A percentile compares a stretch with the other conserved stretches of the same genome.
These are phyloP conservation scores for Papilio elwesi DNA, from an alignment of 2,888 invertebrate species.

Conservation along the genomic window DNA sequence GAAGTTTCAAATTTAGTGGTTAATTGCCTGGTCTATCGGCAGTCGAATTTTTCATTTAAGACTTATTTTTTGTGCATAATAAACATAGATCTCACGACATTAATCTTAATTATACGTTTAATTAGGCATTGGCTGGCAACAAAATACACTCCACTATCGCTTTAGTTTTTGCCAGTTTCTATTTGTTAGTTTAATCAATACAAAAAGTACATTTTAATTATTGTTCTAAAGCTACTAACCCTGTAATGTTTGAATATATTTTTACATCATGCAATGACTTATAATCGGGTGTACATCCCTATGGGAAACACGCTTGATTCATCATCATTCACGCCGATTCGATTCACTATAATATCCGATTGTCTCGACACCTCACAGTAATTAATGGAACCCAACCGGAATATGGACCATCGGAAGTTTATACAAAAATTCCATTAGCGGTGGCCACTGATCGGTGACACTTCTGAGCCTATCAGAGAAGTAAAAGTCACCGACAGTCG, in stretches of 20 bases:
- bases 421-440: conserved; percentile 48
- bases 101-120: conserved; percentile 13
- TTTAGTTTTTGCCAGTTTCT: not conserved
- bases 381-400: conserved; percentile 66
- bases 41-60: too few species aligned
- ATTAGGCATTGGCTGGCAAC: not conserved
- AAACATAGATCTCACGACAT: not conserved
- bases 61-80: too few species aligned
- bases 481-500: conserved; percentile 66
- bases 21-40: too few species aligned
- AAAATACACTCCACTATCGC: not conserved
- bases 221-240: too few species aligned
- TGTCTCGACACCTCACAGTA: conserved; percentile 42
- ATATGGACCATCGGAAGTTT: conserved; percentile 74
- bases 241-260: not conserved
- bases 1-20: too few species aligned
- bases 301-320: conserved; percentile 37
- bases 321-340: conserved; percentile 43
- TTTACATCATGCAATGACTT: conserved; percentile 23
- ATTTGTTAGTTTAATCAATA: not conserved
- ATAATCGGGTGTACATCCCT: conserved; percentile 42
- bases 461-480: conserved; percentile 58
- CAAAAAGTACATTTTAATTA: too few species aligned
- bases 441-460: conserved; percentile 62
- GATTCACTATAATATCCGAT: conserved; percentile 52